Evolutionary conservation across 2,113 vertebrate genomes (phyloP), one percentile per base, ranked within the genome.

Genomic region (human): DNA sequence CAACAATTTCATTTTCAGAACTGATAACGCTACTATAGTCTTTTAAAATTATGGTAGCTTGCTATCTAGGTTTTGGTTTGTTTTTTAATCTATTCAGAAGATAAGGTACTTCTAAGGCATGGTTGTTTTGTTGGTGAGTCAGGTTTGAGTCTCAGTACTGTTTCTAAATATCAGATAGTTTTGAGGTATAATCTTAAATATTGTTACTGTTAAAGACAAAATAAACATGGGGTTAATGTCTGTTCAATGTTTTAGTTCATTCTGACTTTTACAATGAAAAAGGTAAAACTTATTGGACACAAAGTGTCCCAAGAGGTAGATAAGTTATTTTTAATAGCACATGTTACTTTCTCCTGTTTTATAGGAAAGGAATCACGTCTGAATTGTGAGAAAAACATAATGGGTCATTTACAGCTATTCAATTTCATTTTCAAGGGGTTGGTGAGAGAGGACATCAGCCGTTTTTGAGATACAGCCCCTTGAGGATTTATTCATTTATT

Each of bases 391-490:
- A 43, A 94, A 92, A 81, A 70, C 35, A 23, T 16, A 94, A 94
- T 94, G 88, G 76, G 55, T 97, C n/a, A 76, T 80, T 94, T 94
- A 96, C 17, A 90, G n/a, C 72, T 96, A 17, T 82, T 80, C 27
- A 82, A 1, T 94, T 43, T 89, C 32, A 72, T 73, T 89, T 97
- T 94, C 50, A 70, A 50, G 40, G 52, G 32, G 6, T 52, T 64
- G 8, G 6, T 61, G 16, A 89, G 40, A 52, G 27, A 75, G 30
- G 50, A 10, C 40, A 78, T 87, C 35, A 79, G 43, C 52, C 13
- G 17, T 86, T 81, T 86, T 81, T 90, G 89, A 75, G 22, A 70
- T 86, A 59, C 22, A 82, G 43, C 27, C 45, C 43, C 73, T 3
- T 93, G 6, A 79, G 76, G 3, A 87, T 94, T 89, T 64, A 76